Evolutionary conservation across 2,888 invertebrate species (phyloP).

Genomic region (Drosophila mulleri): DNA sequence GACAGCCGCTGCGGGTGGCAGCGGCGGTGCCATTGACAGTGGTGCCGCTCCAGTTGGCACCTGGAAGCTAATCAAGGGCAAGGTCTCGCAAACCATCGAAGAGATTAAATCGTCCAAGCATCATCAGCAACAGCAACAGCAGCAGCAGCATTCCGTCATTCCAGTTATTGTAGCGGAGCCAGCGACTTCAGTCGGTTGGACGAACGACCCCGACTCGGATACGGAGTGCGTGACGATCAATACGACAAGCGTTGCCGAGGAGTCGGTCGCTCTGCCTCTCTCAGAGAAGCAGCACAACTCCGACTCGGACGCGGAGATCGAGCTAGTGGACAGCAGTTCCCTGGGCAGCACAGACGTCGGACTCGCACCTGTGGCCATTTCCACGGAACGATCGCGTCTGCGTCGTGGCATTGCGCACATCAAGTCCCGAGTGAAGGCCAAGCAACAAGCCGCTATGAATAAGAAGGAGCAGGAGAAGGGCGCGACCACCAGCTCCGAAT

Average conservation of each 20-base stretch:
- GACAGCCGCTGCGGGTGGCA: slow-evolving; percentile 32
- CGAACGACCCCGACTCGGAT: slow-evolving; percentile 82
- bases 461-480: slow-evolving; percentile 68
- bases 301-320: slow-evolving; percentile 82
- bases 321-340: slow-evolving; percentile 72
- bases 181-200: slow-evolving; percentile 54
- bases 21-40: slow-evolving; percentile 29
- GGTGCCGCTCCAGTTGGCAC: slow-evolving; percentile 81
- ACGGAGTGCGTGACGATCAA: slow-evolving; percentile 79
- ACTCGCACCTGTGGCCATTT: slow-evolving; percentile 35
- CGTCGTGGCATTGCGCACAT: slow-evolving; percentile 82
- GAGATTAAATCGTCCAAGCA: slow-evolving; percentile 85
- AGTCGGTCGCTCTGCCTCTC: slow-evolving; percentile 61
- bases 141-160: slow-evolving; percentile 33
- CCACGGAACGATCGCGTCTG: slow-evolving; percentile 76
- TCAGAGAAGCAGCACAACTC: slow-evolving; percentile 65
- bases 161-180: slow-evolving; percentile 70
- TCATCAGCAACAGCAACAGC: slow-evolving; percentile 51
- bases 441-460: slow-evolving; percentile 61
- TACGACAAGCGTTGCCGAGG: slow-evolving; percentile 79
- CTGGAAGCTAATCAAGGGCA: slow-evolving; percentile 85
- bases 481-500: slow-evolving; percentile 46
- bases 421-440: slow-evolving; percentile 83
- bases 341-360: slow-evolving; percentile 52
- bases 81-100: slow-evolving; percentile 84